Evolutionary conservation across 2,888 invertebrate species (phyloP).

Genomic region (Sturmia bella): DNA sequence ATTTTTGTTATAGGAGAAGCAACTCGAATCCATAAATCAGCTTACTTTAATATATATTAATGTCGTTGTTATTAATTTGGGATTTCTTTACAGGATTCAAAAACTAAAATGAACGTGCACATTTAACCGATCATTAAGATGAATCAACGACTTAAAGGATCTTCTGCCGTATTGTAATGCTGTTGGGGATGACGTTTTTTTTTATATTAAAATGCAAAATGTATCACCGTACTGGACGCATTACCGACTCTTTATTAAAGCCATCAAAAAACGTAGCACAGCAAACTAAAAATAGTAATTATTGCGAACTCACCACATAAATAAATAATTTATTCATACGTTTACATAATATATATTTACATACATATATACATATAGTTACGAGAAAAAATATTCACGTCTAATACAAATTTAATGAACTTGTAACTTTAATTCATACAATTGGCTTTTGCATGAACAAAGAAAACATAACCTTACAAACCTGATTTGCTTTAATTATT

Average conservation of each 20-base stretch:
- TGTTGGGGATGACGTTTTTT: constrained; percentile 17
- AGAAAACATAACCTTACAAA: neutral
- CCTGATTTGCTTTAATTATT: constrained; percentile 50
- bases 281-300: constrained; percentile 17
- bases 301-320: neutral
- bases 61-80: neutral
- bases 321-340: neutral
- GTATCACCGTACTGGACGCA: constrained; percentile 29
- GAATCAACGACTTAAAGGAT: constrained; percentile 7
- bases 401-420: too few relatives aligned
- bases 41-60: too few relatives aligned
- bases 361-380: constrained; percentile 8
- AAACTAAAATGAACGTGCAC: constrained; percentile 26
- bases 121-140: neutral
- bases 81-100: constrained; percentile 59
- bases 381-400: constrained; percentile 2
- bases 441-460: constrained; percentile 42
- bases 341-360: neutral
- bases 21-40: too few relatives aligned
- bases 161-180: constrained; percentile 7
- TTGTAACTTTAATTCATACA: too few relatives aligned
- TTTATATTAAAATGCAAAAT: neutral
- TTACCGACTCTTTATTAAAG: constrained; percentile 20
- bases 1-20: too few relatives aligned
- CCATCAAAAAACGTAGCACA: constrained; percentile 6